These are phyloP conservation scores for Choristoneura rosaceana DNA, from an alignment of 2,888 invertebrate genomes.

Conservation along the genomic window DNA sequence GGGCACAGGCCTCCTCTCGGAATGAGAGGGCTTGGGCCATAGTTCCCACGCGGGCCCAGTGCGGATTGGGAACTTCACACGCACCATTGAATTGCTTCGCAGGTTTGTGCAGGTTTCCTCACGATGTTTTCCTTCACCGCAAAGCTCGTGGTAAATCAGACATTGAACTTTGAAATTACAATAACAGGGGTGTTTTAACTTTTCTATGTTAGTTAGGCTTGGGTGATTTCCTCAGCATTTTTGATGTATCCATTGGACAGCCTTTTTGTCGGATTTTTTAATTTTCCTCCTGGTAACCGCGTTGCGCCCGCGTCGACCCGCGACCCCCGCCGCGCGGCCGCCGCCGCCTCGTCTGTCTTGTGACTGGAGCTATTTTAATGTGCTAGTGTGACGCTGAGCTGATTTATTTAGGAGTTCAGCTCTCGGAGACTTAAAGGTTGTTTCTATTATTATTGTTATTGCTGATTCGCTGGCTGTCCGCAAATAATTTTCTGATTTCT, in stretches of 20 bases:
- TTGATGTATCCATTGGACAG: background rate
- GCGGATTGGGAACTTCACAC: no score
- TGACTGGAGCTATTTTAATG: slow-evolving; percentile 71
- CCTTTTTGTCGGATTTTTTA: background rate
- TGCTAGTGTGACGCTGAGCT: slow-evolving; percentile 55
- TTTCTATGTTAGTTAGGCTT: no score
- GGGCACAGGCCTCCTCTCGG: no score
- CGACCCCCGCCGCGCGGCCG: slow-evolving; percentile 45
- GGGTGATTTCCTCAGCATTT: no score
- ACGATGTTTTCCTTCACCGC: no score
- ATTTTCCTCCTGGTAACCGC: background rate
- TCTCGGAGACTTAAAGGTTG: slow-evolving; percentile 57
- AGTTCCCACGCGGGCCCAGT: no score
- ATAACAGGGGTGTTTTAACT: no score
- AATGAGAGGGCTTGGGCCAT: no score
- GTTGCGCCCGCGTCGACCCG: slow-evolving; percentile 26
- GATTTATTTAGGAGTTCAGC: slow-evolving; percentile 67
- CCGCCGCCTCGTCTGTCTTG: slow-evolving; percentile 79
- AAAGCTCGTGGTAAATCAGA: no score
- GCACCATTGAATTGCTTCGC: no score
- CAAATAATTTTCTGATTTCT: background rate
- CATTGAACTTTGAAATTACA: no score
- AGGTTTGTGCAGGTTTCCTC: no score
- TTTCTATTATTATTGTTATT: slow-evolving; percentile 52
- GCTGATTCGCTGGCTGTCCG: slow-evolving; percentile 21